Conservation (phyloP, 2,797 vertebrate species). For the Tauraco hartlaubi region DNA sequence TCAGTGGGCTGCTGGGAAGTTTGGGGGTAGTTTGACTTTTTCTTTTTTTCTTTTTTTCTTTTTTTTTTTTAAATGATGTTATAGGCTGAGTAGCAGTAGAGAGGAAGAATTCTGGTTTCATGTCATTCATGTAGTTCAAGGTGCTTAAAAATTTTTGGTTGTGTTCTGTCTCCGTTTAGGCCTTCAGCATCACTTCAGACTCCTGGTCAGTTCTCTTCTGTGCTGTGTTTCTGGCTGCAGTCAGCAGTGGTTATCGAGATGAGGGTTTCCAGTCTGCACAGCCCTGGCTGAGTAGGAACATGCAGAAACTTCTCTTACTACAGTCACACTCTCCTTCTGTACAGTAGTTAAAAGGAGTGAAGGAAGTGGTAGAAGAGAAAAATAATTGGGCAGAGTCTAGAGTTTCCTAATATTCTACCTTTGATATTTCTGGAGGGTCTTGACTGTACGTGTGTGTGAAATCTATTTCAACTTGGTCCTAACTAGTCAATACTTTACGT, state of each 20-base stretch:
- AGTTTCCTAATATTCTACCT: background rate
- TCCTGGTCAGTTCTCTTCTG: background rate
- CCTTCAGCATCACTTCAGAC: background rate
- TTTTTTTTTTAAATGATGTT: background rate
- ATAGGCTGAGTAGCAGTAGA: background rate
- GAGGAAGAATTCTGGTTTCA: background rate
- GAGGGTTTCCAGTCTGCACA: background rate
- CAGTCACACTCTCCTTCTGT: background rate
- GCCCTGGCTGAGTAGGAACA: background rate
- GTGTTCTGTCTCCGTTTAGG: background rate
- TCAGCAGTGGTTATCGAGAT: background rate
- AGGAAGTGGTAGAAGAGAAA: background rate
- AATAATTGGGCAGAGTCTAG: background rate
- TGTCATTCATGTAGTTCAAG: background rate
- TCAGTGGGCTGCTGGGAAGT: background rate
- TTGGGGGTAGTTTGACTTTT: background rate
- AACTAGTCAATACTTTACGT: rapidly evolving
- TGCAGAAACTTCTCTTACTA: background rate
- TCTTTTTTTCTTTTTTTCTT: background rate
- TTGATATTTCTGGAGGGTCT: background rate
- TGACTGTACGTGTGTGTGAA: rapidly evolving
- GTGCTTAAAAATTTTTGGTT: background rate
- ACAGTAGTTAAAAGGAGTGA: background rate
- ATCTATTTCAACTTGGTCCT: background rate
- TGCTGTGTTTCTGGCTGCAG: background rate